Evolutionary conservation across 1,140 invertebrate genomes (phyloP).

Genomic region (Battus philenor): DNA sequence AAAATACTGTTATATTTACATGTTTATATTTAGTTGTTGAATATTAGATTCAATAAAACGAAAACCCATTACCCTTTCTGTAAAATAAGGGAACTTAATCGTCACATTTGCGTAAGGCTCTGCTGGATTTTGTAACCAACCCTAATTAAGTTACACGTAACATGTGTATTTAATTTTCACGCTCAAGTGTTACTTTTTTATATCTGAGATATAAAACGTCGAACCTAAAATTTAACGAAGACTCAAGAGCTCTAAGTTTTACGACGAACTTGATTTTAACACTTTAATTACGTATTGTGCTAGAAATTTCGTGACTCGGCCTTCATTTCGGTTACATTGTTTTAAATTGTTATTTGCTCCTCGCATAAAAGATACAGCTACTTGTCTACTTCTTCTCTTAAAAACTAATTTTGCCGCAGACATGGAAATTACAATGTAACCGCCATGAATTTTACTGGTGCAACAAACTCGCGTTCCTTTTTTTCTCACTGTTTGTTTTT

Average conservation of each 20-base stretch:
- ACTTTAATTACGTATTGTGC: constrained; percentile 49
- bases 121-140: constrained; percentile 6
- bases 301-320: constrained; percentile 40
- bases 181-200: constrained; percentile 4
- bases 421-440: constrained; percentile 43
- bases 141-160: constrained; percentile 9
- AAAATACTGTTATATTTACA: too few species aligned
- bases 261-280: constrained; percentile 51
- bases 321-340: constrained; percentile 60
- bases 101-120: constrained; percentile 2
- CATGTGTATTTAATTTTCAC: constrained; percentile 13
- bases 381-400: constrained; percentile 36
- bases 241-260: constrained; percentile 34
- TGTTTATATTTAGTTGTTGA: too few species aligned
- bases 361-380: constrained; percentile 51
- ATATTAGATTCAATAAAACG: too few species aligned
- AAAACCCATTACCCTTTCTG: too few species aligned
- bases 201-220: neutral
- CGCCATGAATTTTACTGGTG: constrained; percentile 21
- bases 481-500: constrained; percentile 14
- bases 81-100: constrained; percentile 1
- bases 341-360: constrained; percentile 52
- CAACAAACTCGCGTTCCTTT: constrained; percentile 21
- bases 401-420: constrained; percentile 47
- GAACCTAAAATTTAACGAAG: constrained; percentile 40